Conservation (phyloP, 1,140 invertebrate genomes). For the Bombyx mandarina region DNA sequence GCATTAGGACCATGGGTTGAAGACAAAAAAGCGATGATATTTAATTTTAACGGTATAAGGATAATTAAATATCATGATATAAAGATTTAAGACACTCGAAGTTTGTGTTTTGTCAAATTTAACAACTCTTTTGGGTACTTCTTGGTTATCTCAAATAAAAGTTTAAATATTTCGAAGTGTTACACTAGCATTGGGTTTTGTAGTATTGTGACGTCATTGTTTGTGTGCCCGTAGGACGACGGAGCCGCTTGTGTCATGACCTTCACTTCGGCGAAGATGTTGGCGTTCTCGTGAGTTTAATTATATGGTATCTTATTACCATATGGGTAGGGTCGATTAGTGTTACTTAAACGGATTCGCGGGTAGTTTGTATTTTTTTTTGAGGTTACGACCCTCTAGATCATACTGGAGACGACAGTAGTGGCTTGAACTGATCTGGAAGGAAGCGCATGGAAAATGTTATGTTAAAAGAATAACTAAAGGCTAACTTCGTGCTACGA, state of each 20-base stretch:
- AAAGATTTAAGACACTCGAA: no score
- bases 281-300: constrained; percentile 50
- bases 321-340: not conserved
- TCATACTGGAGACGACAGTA: not conserved
- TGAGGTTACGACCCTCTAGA: not conserved
- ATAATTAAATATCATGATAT: no score
- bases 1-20: no score
- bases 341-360: no score
- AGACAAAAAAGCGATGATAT: no score
- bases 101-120: no score
- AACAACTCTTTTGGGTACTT: no score
- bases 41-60: no score
- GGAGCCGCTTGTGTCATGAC: constrained; percentile 52
- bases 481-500: no score
- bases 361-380: not conserved
- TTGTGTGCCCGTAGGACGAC: constrained; percentile 32
- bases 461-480: no score
- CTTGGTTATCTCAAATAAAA: no score
- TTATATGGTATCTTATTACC: not conserved
- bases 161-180: not conserved
- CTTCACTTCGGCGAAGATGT: constrained; percentile 51
- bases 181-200: not conserved
- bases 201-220: not conserved
- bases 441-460: not conserved
- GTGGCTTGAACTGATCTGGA: not conserved